Base-by-base conservation (phyloP, 2,797 vertebrate species). In the Triplophysa yarkandensis region DNA sequence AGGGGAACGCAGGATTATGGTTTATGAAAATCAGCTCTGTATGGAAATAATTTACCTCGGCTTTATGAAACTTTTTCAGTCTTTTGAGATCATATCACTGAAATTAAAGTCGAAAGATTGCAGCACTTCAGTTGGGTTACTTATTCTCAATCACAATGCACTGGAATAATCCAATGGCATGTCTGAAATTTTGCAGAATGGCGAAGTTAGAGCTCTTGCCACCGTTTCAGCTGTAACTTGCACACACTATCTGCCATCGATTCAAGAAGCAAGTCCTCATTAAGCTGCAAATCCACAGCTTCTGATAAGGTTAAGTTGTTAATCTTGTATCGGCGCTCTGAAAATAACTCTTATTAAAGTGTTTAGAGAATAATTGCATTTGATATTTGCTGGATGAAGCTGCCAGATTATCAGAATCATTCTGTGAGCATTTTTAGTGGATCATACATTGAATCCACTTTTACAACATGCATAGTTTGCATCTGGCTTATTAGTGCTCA, bases 11-110 rank as follows among this genome's bases (percentile, higher is more conserved):
- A 86, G 87, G 89, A 78, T 81, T 79, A 68, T 64, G 82, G 82
- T 86, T 92, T 90, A 88, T 91, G 88, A 85, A 89, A 91, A 91
- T 89, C 83, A 87, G 72, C 44, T 67, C 74, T 52, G 61, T 78
- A 85, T 80, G 81, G 81, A 88, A 89, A 90, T 88, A 78, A 88
- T 89, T 91, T 83, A 88, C 83, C 87, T 83, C 83, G 83, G 66
- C 82, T 86, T 90, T 89, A 87, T 88, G 86, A 83, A 89, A 87
- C 83, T 86, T 88, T 81, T 78, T 52, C 10, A 68, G 85, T 76
- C 81, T 80, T 81, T 58, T 67, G 79, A 82, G 85, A 82, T 82
- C 71, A 87, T 84, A 81, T 86, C 79, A 85, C 82, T 84, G 85
- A 65, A 85, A 79, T 71, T 34, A 67, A 78, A 66, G 64, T 48